Evolutionary conservation across 2,888 invertebrate species (phyloP).

Genomic region (Machimus rusticus): DNA sequence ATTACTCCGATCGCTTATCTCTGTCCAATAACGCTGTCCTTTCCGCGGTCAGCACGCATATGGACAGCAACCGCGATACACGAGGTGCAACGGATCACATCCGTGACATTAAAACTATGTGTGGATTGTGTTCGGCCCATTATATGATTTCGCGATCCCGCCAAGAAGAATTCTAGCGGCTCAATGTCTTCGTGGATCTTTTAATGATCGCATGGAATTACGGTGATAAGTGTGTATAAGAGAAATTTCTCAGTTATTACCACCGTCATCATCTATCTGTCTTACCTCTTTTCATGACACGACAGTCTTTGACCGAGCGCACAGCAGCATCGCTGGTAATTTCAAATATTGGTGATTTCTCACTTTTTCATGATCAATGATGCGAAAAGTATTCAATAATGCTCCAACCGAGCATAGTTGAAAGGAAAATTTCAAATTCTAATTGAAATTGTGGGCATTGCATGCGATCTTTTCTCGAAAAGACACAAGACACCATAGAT

Average conservation of each 20-base stretch:
- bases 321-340: background rate
- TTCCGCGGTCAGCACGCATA: background rate
- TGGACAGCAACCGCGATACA: background rate
- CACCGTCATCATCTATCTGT: background rate
- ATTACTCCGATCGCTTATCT: background rate
- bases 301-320: background rate
- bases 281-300: conserved; percentile 3
- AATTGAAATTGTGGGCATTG: conserved; percentile 18
- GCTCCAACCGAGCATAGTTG: background rate
- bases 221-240: conserved; percentile 2
- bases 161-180: background rate
- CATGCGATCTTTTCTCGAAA: background rate
- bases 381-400: conserved; percentile 28
- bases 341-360: conserved; percentile 36
- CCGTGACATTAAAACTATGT: background rate
- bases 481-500: background rate
- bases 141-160: background rate
- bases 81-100: background rate
- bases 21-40: background rate
- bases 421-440: conserved; percentile 29
- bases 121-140: background rate
- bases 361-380: conserved; percentile 39
- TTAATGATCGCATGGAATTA: conserved; percentile 19
- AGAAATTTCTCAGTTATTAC: conserved; percentile 15
- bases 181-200: background rate